Conservation (phyloP, 2,113 vertebrate species). For the Epinephelus lanceolatus region DNA sequence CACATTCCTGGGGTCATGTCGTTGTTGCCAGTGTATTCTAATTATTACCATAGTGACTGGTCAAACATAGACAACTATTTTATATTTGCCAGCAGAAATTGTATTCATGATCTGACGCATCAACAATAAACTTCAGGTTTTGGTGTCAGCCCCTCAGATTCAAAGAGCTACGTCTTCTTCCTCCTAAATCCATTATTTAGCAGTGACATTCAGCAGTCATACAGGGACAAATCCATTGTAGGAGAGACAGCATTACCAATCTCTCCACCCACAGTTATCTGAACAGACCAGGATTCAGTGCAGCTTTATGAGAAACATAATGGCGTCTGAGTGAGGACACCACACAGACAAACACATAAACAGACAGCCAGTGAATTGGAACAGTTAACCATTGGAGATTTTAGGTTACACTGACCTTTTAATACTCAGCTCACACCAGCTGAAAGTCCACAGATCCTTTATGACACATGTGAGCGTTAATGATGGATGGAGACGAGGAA, state of each 20-base stretch:
- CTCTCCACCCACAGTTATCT: conserved; percentile 6
- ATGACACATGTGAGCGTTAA: too few species aligned
- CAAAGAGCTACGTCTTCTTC: background rate
- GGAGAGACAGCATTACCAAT: conserved; percentile 3
- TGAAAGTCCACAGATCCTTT: too few species aligned
- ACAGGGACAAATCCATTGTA: background rate
- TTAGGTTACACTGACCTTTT: too few species aligned
- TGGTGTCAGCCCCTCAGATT: background rate
- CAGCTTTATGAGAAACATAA: background rate
- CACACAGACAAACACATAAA: background rate
- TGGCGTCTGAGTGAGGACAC: background rate
- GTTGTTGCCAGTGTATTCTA: too few species aligned
- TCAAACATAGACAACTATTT: too few species aligned
- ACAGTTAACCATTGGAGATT: background rate
- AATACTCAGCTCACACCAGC: too few species aligned
- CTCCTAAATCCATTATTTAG: background rate
- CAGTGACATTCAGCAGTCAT: background rate
- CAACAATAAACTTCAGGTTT: background rate
- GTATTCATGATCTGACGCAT: too few species aligned
- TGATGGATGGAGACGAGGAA: too few species aligned
- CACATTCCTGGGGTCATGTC: too few species aligned
- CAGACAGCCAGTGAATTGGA: background rate
- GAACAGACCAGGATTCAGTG: background rate
- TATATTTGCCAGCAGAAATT: too few species aligned
- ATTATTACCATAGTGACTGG: too few species aligned